A percentile compares a stretch with the other conserved stretches of the same genome.
phyloP scores from a whole-genome alignment of 2,888 invertebrate genomes.

The Eristalis arbustorum region DNA sequence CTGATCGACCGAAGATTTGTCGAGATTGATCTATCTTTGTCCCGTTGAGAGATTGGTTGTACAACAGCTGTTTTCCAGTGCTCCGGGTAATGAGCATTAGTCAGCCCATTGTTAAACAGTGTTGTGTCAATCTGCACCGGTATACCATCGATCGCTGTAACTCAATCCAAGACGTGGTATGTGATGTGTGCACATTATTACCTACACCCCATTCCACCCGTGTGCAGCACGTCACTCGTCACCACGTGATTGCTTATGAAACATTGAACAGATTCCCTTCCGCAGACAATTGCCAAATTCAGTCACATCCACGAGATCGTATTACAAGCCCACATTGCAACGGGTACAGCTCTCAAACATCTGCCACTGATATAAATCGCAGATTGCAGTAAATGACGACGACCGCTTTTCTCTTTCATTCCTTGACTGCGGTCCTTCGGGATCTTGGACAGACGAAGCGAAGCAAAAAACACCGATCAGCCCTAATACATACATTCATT shows the following conservation, averaged over 20 bases:
- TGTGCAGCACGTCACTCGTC: neutral
- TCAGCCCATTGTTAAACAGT: no score
- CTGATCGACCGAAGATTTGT: no score
- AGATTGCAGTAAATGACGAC: slow-evolving; percentile 5
- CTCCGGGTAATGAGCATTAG: no score
- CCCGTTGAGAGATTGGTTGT: no score
- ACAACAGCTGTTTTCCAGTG: no score
- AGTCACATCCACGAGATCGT: slow-evolving; percentile 3
- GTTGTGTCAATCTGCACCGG: no score
- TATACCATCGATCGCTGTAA: no score
- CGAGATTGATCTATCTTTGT: no score
- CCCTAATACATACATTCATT: slow-evolving; percentile 23
- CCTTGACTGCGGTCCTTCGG: slow-evolving; percentile 15
- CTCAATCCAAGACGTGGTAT: no score
- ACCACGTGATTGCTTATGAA: neutral
- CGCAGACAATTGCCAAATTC: neutral
- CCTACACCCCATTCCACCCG: neutral
- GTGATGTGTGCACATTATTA: no score
- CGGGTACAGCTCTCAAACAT: neutral
- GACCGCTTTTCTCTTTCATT: slow-evolving; percentile 24
- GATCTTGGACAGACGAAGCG: slow-evolving; percentile 7
- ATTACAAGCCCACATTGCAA: neutral
- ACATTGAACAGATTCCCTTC: neutral
- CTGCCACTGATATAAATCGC: neutral
- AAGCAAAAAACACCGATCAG: slow-evolving; percentile 25